Evolutionary conservation across 64 coral and sea anemone species (phyloP).

Genomic region (Anthopleura sola): DNA sequence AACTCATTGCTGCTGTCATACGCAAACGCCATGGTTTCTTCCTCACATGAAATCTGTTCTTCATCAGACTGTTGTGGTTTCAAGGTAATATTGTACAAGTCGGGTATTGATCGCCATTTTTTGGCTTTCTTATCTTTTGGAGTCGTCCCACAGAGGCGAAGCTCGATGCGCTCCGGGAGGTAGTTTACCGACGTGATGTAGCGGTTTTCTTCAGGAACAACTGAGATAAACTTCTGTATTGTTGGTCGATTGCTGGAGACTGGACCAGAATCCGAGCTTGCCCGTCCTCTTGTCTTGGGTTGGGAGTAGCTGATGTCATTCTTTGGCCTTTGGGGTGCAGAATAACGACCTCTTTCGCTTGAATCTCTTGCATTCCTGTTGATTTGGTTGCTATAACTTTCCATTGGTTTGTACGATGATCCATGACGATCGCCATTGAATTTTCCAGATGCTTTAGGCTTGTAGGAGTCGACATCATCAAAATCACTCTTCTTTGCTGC

Average conservation of each 20-base stretch:
- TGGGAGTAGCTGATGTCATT: neutral
- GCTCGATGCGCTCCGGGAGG: conserved; percentile 61
- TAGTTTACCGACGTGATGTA: conserved; percentile 41
- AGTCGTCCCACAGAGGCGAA: conserved; percentile 41
- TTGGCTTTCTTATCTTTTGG: conserved; percentile 4
- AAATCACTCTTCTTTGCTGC: neutral
- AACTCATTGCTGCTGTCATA: conserved; percentile 43
- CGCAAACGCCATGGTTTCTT: conserved; percentile 31
- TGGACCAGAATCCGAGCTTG: neutral
- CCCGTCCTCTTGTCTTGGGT: neutral
- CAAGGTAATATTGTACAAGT: conserved; percentile 49
- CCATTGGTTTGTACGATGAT: neutral
- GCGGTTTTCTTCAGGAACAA: conserved; percentile 47
- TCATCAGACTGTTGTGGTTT: conserved; percentile 38
- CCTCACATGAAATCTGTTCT: conserved; percentile 7
- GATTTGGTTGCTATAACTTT: neutral
- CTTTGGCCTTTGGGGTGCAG: neutral
- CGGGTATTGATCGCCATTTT: conserved; percentile 42
- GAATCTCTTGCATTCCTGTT: neutral
- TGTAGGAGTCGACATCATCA: neutral
- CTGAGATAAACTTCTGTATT: conserved; percentile 46
- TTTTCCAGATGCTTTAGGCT: neutral
- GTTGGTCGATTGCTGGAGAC: neutral
- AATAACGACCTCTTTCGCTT: neutral
- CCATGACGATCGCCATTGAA: neutral